Evolutionary conservation across 2,888 invertebrate species (phyloP), one percentile per base, ranked within the genome.

Genomic region (Helicoverpa assulta): DNA sequence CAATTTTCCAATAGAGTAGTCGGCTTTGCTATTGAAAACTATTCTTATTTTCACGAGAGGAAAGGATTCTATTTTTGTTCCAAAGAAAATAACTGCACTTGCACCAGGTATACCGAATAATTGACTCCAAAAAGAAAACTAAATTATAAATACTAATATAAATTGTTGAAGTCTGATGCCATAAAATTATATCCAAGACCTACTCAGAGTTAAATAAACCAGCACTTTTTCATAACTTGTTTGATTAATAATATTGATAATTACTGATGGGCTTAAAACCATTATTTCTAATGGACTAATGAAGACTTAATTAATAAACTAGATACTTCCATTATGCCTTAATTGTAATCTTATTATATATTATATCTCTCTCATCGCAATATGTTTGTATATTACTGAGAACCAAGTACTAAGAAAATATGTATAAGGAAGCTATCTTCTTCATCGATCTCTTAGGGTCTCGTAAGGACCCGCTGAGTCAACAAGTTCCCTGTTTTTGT

Each of bases 1-100:
- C 56, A 76, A 76, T 76, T 76, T 76, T 78, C 79, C 79, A 76
- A 67, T 76, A 63, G 68, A 76, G 62, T 63, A 67, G 73, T 19
- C 57, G 18, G 56, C 50, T 68, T 54, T 67, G 59, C 68, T 63
- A 57, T 10, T 56, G 56, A 60, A 63, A 56, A 51, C 58, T 37
- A 40, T 63, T 73, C 55, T 63, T 78, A 63, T 73, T 73, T 63
- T 56, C 53, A 73, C 12, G 18, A 56, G 51, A 62, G 40, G 29
- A 51, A 14, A 61, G 66, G 7, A 43, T 57, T 63, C 54, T 57
- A 60, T 56, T 76, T 67, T 62, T 51, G 16, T 37, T 21, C 43
- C 4, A 12, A 18, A 21, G 16, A 52, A 43, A 58, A 52, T 51
- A 52, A 54, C 53, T 19, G n/a, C n/a, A 14, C 10, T 40, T 29